These are phyloP conservation scores for Pipistrellus kuhlii DNA, from an alignment of 2,797 vertebrate species.

Conservation along the genomic window DNA sequence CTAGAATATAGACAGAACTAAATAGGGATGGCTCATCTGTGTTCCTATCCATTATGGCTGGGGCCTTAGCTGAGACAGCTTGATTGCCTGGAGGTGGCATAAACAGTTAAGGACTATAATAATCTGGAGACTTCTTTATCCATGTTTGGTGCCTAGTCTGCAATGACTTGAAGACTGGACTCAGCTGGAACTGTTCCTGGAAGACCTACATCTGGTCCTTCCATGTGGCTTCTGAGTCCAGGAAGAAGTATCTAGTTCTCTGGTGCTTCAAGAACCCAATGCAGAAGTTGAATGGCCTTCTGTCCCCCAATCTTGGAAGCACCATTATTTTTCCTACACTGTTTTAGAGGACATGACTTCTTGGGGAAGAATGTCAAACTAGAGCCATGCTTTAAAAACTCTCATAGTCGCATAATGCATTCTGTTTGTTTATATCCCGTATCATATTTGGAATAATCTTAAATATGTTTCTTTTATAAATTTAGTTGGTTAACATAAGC, in stretches of 20 bases:
- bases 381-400: slow-evolving; percentile 14
- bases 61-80: not conserved
- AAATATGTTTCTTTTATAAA: not conserved
- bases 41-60: not conserved
- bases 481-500: slow-evolving; percentile 11
- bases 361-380: not conserved
- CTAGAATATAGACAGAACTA: slow-evolving; percentile 37
- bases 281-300: not conserved
- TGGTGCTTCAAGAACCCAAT: slow-evolving; percentile 2
- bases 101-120: not conserved
- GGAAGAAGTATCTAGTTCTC: not conserved
- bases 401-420: not conserved
- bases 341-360: not conserved
- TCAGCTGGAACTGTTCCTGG: not conserved
- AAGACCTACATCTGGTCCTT: slow-evolving; percentile 17
- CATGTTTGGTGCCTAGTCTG: slow-evolving; percentile 30
- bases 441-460: slow-evolving; percentile 14
- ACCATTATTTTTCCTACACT: not conserved
- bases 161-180: not conserved
- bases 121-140: slow-evolving; percentile 35
- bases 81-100: not conserved
- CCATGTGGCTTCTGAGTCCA: slow-evolving; percentile 4
- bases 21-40: slow-evolving; percentile 10
- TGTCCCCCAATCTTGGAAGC: not conserved
- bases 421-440: not conserved